Evolutionary conservation across 2,888 invertebrate species (phyloP), one percentile per base, ranked within the genome.

Genomic region (Erebia aethiops): DNA sequence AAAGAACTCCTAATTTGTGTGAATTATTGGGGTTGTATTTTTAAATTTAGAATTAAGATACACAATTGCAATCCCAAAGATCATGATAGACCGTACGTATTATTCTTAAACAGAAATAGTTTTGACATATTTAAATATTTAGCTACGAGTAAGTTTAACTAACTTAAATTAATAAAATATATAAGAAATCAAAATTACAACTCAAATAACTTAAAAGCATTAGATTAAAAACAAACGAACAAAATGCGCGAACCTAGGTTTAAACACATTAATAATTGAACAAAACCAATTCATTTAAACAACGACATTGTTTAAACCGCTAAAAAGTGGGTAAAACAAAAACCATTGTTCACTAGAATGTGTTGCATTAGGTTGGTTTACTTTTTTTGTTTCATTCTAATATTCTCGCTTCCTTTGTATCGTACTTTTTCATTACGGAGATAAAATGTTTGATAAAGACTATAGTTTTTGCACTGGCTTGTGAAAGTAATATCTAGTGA

Each of bases 251-350:
- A 41, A 7, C n/a, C 61, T 7, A 43, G 43, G 10, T 14, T 35
- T 14, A n/a, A 10, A n/a, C 21, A 62, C 11, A 51, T 26, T 10
- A 35, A 26, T 10, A 35, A 26, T 26, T 35, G 16, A n/a, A 52
- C 52, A 26, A 52, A 52, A 64, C 64, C 51, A 64, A 64, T 64
- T 64, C 52, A 35, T 18, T 35, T 52, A 41, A 18, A 70, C 72
- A 72, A 72, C 66, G n/a, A 69, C 66, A 69, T 67, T 72, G 66
- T 69, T 35, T 57, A 52, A 43, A 43, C 18, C 43, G 43, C 54
- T 60, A 54, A 51, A 63, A 63, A 54, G 54, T 64, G 41, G 7
- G 10, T 49, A 65, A 70, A 65, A 51, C 56, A 46, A 54, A 56
- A 54, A 57, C 62, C 66, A 69, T 72, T 67, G 72, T 70, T 72